These are phyloP conservation scores for Pocillopora meandrina DNA, from an alignment of 92 coral and sea anemone species.

Conservation along the genomic window DNA sequence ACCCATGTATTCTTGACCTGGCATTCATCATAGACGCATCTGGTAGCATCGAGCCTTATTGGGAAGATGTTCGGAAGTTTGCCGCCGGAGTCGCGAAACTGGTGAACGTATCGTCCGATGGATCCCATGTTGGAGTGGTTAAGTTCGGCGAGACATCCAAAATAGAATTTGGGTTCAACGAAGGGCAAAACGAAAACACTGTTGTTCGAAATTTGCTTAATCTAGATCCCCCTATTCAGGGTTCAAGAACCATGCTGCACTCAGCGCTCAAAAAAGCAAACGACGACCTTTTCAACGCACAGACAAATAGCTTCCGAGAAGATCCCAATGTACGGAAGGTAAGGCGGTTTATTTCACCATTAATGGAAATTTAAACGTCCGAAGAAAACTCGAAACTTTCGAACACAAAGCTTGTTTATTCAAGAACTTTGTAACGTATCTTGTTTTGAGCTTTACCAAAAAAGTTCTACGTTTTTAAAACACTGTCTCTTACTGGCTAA, in stretches of 20 bases:
- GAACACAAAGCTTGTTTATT: too few relatives aligned
- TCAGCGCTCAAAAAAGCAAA: neutral
- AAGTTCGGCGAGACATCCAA: conserved; percentile 6
- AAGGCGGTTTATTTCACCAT: neutral
- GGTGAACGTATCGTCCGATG: conserved; percentile 23
- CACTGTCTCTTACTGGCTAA: too few relatives aligned
- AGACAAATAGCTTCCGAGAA: neutral
- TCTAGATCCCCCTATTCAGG: neutral
- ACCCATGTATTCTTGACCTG: conserved; percentile 34
- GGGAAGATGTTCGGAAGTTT: conserved; percentile 16
- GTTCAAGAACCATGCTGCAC: conserved; percentile 19
- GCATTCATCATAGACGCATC: conserved; percentile 31
- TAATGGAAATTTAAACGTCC: too few relatives aligned
- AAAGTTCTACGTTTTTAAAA: too few relatives aligned
- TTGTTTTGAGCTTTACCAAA: too few relatives aligned
- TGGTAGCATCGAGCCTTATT: neutral
- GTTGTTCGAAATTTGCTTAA: neutral
- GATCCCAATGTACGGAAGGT: conserved; percentile 14
- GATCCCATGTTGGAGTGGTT: conserved; percentile 4
- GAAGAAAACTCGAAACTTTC: neutral
- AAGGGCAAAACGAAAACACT: conserved; percentile 8
- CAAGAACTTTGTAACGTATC: too few relatives aligned
- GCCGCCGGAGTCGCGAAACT: neutral
- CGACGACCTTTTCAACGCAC: neutral
- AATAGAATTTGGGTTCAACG: conserved; percentile 10